Percentiles rank a stretch among this genome's conserved stretches.
Conservation (phyloP, 2,888 invertebrate species). For the Eupithecia pulchellata region DNA sequence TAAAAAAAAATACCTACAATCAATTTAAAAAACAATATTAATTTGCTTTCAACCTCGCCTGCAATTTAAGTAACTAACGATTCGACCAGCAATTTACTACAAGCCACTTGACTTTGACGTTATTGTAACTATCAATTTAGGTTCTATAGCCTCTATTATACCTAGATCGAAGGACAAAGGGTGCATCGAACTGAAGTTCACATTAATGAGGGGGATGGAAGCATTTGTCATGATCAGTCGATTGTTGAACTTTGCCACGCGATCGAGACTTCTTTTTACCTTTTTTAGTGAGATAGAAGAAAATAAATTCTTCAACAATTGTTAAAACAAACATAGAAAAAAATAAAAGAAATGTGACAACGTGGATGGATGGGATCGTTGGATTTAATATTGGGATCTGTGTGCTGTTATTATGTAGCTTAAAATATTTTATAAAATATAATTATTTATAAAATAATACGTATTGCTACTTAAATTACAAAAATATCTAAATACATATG, state of each 20-base stretch:
- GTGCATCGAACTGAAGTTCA: constrained; percentile 12
- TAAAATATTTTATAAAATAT: no score
- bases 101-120: constrained; percentile 7
- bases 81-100: constrained; percentile 8
- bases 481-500: no score
- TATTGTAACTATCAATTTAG: constrained; percentile 4
- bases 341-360: no score
- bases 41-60: not conserved
- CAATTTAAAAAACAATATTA: not conserved
- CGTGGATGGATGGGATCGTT: no score
- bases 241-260: constrained; percentile 7
- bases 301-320: no score
- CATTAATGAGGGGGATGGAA: not conserved
- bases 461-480: no score
- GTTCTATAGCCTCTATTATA: not conserved
- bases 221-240: constrained; percentile 7
- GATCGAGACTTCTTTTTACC: not conserved
- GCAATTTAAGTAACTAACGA: constrained; percentile 4
- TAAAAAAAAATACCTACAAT: not conserved
- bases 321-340: no score
- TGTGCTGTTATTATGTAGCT: no score
- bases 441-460: no score
- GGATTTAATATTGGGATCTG: no score
- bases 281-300: no score
- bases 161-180: not conserved